Base-by-base conservation (phyloP, 1,140 invertebrate genomes). In the Zaprionus taronus region DNA sequence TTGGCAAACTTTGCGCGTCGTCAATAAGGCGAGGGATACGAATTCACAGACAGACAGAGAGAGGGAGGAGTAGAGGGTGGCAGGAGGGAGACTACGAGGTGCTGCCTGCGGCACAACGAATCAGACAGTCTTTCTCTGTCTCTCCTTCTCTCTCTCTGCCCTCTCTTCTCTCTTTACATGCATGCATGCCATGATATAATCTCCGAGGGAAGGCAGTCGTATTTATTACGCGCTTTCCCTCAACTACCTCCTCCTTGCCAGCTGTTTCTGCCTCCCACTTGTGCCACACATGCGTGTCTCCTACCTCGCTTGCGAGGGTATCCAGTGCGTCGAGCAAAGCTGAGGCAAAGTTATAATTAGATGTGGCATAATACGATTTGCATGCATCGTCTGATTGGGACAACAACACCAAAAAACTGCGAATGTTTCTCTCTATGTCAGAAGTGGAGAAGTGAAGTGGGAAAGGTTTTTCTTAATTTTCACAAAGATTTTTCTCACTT, bases 1-100 rank as follows among this genome's bases (percentile, higher is more conserved):
- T 91, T 91, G 86, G 85, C 86, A 91, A 90, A 90, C 85, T 90
- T 89, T 90, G 85, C 84, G 84, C 79, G 85, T 90, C 85, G 84
- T 90, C 85, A 90, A 90, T 89, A 89, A 81, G 83, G 83, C 77
- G 73, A 62, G 74, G 80, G 72, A 75, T 63, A 76, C 44, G 72
- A 44, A 58, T 31, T 57, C 9, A n/a, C 31, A 28, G 49, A 53
- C 41, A 31, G 47, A 22, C 20, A 7, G 56, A 4, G 22, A 11
- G 26, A 34, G 12, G 17, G 17, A 12, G n/a, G n/a, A n/a, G n/a
- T n/a, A n/a, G 34, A 28, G 9, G 7, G 47, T 7, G 20, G 2
- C 44, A 7, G 5, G 9, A 2, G 57, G 4, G 15, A 24, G 34
- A n/a, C 34, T 4, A 20, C 17, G 28, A 44, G 44, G 26, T 9